Evolutionary conservation across 2,113 vertebrate genomes (phyloP).

Genomic region (Euleptes europaea): DNA sequence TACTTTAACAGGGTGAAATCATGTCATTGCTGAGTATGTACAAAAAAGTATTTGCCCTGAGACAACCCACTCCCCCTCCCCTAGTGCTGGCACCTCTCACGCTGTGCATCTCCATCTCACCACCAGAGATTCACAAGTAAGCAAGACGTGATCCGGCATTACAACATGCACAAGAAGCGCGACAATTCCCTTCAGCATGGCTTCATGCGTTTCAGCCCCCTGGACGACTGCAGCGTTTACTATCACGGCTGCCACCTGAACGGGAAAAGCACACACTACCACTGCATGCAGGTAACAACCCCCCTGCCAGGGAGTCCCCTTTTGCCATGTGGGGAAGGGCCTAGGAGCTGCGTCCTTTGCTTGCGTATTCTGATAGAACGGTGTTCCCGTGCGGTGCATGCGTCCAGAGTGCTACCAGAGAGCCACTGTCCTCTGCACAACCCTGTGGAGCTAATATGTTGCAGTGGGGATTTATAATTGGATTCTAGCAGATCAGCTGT

Average conservation of each 20-base stretch:
- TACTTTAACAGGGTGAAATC: no score
- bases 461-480: no score
- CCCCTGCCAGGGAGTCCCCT: not conserved
- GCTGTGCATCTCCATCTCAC: conserved; percentile 50
- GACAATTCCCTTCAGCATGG: conserved; percentile 99
- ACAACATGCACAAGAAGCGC: conserved; percentile 99
- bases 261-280: conserved; percentile 99
- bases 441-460: no score
- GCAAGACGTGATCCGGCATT: conserved; percentile 98
- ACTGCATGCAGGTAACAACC: conserved; percentile 96
- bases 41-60: not conserved
- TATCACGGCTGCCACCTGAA: conserved; percentile 99
- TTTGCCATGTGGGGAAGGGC: not conserved
- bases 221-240: conserved; percentile 99
- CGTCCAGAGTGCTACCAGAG: not conserved
- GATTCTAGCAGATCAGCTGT: not conserved
- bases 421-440: not conserved
- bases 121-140: conserved; percentile 98
- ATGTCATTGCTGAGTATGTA: not conserved
- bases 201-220: conserved; percentile 99
- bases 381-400: fast-evolving
- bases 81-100: conserved; percentile 50
- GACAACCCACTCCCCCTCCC: conserved; percentile 23
- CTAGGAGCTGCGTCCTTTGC: not conserved
- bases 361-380: fast-evolving